These are phyloP conservation scores for Phyllostomus hastatus DNA, from an alignment of 2,113 vertebrate species.

Conservation along the genomic window DNA sequence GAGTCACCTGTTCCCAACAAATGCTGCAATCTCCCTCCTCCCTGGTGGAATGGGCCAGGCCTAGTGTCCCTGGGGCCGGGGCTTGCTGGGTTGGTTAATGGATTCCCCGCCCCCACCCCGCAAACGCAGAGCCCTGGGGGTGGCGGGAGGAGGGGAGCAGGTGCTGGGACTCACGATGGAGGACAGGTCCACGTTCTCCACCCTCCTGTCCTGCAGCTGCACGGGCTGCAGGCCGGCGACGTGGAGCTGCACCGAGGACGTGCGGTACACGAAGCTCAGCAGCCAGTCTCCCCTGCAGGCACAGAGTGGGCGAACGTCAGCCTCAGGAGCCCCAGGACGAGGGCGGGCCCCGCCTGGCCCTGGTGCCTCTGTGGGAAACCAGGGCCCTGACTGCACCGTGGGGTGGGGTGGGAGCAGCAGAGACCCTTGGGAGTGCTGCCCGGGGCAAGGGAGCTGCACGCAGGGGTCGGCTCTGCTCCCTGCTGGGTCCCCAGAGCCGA, in stretches of 20 bases:
- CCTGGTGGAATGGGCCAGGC: accelerated
- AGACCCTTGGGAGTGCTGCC: not conserved
- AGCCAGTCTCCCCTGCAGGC: slow-evolving; percentile 94
- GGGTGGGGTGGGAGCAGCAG: accelerated
- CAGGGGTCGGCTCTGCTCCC: not conserved
- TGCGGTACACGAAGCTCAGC: slow-evolving; percentile 94
- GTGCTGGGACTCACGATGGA: slow-evolving; percentile 86
- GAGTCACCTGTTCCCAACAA: not conserved
- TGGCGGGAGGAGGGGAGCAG: not conserved
- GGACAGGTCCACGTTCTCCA: slow-evolving; percentile 95
- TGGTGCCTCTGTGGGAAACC: accelerated
- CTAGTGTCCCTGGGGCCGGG: not conserved
- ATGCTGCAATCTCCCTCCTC: not conserved
- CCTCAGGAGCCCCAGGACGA: not conserved
- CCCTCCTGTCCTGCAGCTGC: slow-evolving; percentile 84
- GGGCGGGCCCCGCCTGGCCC: accelerated
- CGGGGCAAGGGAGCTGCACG: accelerated
- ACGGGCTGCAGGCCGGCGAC: slow-evolving; percentile 96
- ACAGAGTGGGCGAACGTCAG: accelerated
- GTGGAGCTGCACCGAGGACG: slow-evolving; percentile 88
- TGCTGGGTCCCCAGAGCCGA: not conserved
- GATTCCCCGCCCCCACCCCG: too few relatives aligned
- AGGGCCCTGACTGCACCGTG: not conserved
- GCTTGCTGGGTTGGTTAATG: not conserved
- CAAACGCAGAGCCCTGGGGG: not conserved